Evolutionary conservation across 2,113 vertebrate species (phyloP).

Genomic region (Hylia prasina): DNA sequence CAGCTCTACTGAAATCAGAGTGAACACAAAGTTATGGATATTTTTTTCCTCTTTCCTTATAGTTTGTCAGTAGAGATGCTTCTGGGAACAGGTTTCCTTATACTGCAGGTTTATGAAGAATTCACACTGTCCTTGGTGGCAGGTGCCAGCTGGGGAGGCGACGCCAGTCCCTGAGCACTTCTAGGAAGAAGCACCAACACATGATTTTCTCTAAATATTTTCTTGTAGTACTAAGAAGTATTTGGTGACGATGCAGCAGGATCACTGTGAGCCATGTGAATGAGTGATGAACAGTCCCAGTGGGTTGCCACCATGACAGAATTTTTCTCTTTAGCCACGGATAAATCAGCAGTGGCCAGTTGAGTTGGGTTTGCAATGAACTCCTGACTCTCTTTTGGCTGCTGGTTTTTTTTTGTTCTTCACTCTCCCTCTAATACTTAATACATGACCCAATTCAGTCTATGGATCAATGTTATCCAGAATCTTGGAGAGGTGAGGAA

Average conservation of each 20-base stretch:
- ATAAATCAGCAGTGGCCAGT: neutral
- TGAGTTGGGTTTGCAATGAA: neutral
- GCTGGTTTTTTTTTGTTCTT: neutral
- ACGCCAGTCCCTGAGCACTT: accelerated
- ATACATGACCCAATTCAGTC: accelerated
- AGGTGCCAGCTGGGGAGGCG: neutral
- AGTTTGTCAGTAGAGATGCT: neutral
- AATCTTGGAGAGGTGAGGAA: neutral
- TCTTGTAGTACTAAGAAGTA: neutral
- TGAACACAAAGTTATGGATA: neutral
- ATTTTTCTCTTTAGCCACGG: neutral
- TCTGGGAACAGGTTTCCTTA: neutral
- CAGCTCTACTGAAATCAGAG: neutral
- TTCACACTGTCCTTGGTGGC: neutral
- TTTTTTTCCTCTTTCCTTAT: neutral
- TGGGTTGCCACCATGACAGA: too few relatives aligned
- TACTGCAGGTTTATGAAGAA: accelerated
- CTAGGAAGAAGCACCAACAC: neutral
- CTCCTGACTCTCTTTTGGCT: neutral
- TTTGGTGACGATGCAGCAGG: neutral
- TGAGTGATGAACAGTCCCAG: neutral
- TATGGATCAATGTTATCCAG: neutral
- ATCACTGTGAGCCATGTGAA: neutral
- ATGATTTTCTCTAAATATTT: neutral
- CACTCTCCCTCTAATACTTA: neutral